A percentile compares a stretch with the other conserved stretches of the same genome.
These are phyloP conservation scores for Morinoia aosen DNA, from an alignment of 2,888 invertebrate genomes.

Conservation along the genomic window DNA sequence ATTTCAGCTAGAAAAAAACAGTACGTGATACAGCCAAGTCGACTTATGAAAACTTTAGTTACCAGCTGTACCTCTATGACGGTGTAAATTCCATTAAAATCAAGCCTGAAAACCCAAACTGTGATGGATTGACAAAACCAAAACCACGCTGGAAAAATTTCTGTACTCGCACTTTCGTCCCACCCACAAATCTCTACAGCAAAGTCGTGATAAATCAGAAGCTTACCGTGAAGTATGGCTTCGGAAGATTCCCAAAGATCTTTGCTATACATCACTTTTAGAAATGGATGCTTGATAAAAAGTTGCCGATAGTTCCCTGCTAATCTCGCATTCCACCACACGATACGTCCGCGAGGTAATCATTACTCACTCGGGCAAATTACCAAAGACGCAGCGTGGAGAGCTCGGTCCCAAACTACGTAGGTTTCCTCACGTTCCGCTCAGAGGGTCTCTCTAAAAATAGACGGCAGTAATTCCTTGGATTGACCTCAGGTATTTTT, in stretches of 20 bases:
- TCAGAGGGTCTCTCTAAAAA: not conserved
- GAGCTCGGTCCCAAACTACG: not conserved
- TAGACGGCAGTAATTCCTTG: slow-evolving; percentile 13
- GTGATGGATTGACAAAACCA: not conserved
- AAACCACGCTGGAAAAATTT: not conserved
- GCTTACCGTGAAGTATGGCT: not conserved
- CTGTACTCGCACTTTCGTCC: not conserved
- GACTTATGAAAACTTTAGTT: too few species aligned
- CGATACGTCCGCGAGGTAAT: not conserved
- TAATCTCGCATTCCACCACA: not conserved
- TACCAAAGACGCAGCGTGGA: not conserved
- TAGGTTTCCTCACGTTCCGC: not conserved
- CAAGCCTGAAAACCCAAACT: too few species aligned
- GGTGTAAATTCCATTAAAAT: too few species aligned
- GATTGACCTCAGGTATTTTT: slow-evolving; percentile 18
- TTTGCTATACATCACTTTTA: not conserved
- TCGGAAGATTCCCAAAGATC: not conserved
- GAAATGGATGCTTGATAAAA: not conserved
- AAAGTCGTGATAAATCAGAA: not conserved
- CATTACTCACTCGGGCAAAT: not conserved
- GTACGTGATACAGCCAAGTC: too few species aligned
- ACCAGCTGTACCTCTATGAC: too few species aligned
- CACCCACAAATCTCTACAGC: not conserved
- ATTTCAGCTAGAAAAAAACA: too few species aligned
- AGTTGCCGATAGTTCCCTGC: not conserved